phyloP scores from a whole-genome alignment of 2,888 invertebrate species.

The Heteromyza rotundicornis region DNA sequence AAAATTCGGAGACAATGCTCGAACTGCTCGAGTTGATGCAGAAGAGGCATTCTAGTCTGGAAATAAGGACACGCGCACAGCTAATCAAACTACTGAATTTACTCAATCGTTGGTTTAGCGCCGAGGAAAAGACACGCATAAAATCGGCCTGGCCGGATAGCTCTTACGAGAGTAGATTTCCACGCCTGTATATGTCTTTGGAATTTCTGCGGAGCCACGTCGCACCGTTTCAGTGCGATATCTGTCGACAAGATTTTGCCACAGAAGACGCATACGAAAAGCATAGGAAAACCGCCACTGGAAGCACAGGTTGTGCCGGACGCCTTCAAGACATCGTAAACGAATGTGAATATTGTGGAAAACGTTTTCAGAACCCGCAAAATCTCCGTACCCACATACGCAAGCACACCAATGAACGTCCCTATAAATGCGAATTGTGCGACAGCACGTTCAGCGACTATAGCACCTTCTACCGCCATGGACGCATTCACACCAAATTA shows the following conservation, averaged over 20 bases:
- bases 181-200: not conserved
- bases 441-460: slow-evolving; percentile 26
- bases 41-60: not conserved
- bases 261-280: not conserved
- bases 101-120: not conserved
- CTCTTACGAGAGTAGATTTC: not conserved
- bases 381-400: slow-evolving; percentile 48
- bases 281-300: not conserved
- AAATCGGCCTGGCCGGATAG: not conserved
- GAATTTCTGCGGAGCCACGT: slow-evolving; percentile 42
- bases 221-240: slow-evolving; percentile 44
- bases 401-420: slow-evolving; percentile 53
- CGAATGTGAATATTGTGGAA: slow-evolving; percentile 42
- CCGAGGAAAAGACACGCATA: not conserved
- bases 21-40: not conserved
- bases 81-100: not conserved
- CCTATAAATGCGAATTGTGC: slow-evolving; percentile 52
- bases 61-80: not conserved
- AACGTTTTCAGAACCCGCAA: slow-evolving; percentile 47
- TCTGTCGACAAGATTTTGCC: not conserved
- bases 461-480: not conserved
- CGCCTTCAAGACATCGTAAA: slow-evolving; percentile 44
- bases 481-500: not conserved
- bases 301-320: not conserved
- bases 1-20: not conserved